Percentiles rank a stretch among this genome's conserved stretches.
These are phyloP conservation scores for Heliconius cydno DNA, from an alignment of 2,888 invertebrate species.

Conservation along the genomic window DNA sequence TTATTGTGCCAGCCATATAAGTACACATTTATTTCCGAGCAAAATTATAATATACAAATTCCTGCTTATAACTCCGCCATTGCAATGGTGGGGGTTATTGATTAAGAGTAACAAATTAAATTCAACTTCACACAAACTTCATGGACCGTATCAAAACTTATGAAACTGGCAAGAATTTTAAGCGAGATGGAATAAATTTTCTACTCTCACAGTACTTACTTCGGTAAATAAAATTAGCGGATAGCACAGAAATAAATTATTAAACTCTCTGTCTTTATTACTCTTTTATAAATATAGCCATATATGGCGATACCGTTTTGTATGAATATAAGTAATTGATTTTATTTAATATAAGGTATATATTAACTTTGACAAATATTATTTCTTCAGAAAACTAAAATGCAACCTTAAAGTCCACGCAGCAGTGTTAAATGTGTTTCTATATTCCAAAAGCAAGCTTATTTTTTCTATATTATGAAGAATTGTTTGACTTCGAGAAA, in stretches of 20 bases:
- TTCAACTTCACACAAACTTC: conserved; percentile 28
- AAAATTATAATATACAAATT: conserved; percentile 29
- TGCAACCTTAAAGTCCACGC: no score
- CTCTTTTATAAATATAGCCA: no score
- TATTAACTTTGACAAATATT: no score
- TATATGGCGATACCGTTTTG: no score
- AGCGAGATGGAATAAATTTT: neutral
- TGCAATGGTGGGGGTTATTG: conserved; percentile 24
- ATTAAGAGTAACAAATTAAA: conserved; percentile 27
- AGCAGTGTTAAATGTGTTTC: neutral
- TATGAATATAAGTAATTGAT: no score
- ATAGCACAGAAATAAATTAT: neutral
- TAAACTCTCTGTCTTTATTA: no score
- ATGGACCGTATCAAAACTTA: neutral
- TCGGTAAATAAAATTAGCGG: neutral
- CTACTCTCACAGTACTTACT: neutral
- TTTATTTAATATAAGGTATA: neutral
- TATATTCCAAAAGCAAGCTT: neutral
- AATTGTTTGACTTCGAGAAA: neutral
- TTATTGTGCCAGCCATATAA: conserved; percentile 5
- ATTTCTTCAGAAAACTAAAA: no score
- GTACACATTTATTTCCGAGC: conserved; percentile 17
- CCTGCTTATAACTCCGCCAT: conserved; percentile 1
- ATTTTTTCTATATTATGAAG: neutral
- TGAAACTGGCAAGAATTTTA: conserved; percentile 3